Percentiles rank a stretch among this genome's conserved stretches.
Evolutionary conservation across 2,113 vertebrate species (phyloP).

Genomic region (Lampris megalopsis): DNA sequence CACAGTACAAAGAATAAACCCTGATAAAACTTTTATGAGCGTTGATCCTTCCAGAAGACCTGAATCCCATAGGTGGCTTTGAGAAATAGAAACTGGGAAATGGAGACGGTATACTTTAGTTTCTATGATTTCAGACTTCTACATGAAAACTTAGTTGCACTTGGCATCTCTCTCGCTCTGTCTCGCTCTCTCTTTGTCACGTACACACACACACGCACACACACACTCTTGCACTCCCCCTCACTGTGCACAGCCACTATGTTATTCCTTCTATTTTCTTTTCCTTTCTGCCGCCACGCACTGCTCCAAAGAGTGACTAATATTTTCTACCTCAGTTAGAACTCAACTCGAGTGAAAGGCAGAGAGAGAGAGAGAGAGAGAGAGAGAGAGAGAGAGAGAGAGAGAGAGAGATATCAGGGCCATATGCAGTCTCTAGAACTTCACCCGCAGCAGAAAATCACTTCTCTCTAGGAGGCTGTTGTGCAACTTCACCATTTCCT

Average conservation of each 20-base stretch:
- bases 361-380: slow-evolving; percentile 23
- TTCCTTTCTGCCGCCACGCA: slow-evolving; percentile 52
- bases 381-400: slow-evolving; percentile 8
- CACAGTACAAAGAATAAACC: slow-evolving; percentile 17
- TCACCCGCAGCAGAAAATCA: slow-evolving; percentile 5
- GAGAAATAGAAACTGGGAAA: background rate
- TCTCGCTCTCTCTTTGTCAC: slow-evolving; percentile 20
- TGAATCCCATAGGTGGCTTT: background rate
- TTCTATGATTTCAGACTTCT: slow-evolving; percentile 36
- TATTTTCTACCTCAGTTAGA: slow-evolving; percentile 75
- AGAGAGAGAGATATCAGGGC: slow-evolving; percentile 31
- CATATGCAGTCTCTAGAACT: slow-evolving; percentile 46
- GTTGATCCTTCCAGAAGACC: slow-evolving; percentile 9
- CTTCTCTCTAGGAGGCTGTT: slow-evolving; percentile 11
- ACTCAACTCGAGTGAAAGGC: slow-evolving; percentile 13
- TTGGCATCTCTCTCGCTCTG: slow-evolving; percentile 16
- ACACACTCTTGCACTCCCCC: slow-evolving; percentile 21
- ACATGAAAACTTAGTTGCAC: slow-evolving; percentile 31
- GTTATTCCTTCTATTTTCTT: slow-evolving; percentile 61
- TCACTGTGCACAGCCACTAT: slow-evolving; percentile 29
- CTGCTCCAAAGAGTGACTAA: slow-evolving; percentile 74
- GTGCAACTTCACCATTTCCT: slow-evolving; percentile 12
- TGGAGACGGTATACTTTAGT: slow-evolving; percentile 7
- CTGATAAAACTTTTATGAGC: background rate
- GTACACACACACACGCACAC: slow-evolving; percentile 19